Evolutionary conservation across 2,888 invertebrate genomes (phyloP), one percentile per base, ranked within the genome.

Genomic region (Nomada ferruginata): DNA sequence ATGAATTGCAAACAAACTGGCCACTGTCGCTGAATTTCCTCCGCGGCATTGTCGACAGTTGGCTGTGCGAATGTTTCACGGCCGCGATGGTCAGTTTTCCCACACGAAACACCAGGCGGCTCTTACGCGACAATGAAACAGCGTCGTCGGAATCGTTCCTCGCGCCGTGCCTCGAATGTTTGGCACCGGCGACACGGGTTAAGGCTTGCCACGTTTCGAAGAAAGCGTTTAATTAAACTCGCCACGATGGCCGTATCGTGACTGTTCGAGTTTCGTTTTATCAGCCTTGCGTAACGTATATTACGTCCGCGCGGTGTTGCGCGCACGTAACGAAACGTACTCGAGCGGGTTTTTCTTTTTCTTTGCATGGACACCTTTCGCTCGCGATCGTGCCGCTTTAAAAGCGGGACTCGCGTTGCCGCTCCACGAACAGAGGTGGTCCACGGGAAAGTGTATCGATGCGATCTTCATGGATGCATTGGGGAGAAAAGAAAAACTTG

Each of bases 261-360:
- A 66, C 23, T 53, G 73, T 73, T 61, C 78, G 78, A 73, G 69
- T 79, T 68, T 79, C 83, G 70, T 69, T 83, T 66, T 65, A 82
- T 85, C 82, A 72, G 20, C 5, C 66, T 85, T 85, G 78, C 85
- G 80, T 81, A 85, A 85, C 80, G 57, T 29, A 20, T 85, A 20
- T 85, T 83, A 85, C 79, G 72, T 57, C 72, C 65, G 53, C 66
- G 47, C 50, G 42, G 61, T 26, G 69, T 66, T 47, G 53, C 66
- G 42, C 23, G 18, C 69, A 47, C 83, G 70, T 79, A 78, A 82
- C 60, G 68, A 61, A 61, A 66, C 78, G 76, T 74, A 78, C 74
- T 77, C 76, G 64, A 82, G 72, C 77, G 57, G 70, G 75, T 79
- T 79, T 60, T 61, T 64, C 20, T 23, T 26, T 26, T 26, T 26